Conservation (phyloP, 2,113 vertebrate species). For the Notothenia coriiceps region DNA sequence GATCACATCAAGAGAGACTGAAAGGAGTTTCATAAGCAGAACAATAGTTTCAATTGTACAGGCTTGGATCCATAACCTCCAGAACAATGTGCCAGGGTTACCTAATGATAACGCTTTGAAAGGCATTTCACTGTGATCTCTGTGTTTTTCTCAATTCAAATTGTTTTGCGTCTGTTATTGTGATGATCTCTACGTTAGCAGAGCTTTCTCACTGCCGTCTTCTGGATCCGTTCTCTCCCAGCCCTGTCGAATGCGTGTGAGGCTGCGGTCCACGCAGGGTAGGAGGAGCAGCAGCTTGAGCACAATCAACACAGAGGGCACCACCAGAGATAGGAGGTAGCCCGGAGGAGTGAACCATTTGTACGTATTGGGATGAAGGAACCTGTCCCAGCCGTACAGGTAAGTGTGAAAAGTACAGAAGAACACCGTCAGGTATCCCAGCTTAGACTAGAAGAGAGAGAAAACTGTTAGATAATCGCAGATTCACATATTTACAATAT, state of each 20-base stretch:
- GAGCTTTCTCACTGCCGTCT: slow-evolving; percentile 33
- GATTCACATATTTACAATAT: slow-evolving; percentile 1
- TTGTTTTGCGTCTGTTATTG: neutral
- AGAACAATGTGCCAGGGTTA: neutral
- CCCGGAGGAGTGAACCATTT: slow-evolving; percentile 87
- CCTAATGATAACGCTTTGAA: neutral
- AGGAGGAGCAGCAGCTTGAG: slow-evolving; percentile 88
- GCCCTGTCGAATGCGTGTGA: slow-evolving; percentile 90
- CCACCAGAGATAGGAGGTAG: slow-evolving; percentile 87
- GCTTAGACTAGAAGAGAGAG: slow-evolving; percentile 88
- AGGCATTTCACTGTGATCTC: neutral
- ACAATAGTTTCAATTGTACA: neutral
- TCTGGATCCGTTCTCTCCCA: slow-evolving; percentile 86
- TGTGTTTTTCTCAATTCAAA: neutral
- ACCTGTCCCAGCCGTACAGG: slow-evolving; percentile 86
- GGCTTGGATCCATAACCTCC: neutral
- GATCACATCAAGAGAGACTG: neutral
- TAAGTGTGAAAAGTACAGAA: slow-evolving; percentile 90
- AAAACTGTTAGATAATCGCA: neutral
- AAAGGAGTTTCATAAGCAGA: neutral
- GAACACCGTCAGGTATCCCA: slow-evolving; percentile 90
- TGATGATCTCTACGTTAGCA: slow-evolving; percentile 56
- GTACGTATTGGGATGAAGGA: slow-evolving; percentile 79
- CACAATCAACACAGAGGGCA: slow-evolving; percentile 87
- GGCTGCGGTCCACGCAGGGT: slow-evolving; percentile 88